These are phyloP conservation scores for Macroteleia sp. DNA, from an alignment of 2,888 invertebrate species.

Conservation along the genomic window DNA sequence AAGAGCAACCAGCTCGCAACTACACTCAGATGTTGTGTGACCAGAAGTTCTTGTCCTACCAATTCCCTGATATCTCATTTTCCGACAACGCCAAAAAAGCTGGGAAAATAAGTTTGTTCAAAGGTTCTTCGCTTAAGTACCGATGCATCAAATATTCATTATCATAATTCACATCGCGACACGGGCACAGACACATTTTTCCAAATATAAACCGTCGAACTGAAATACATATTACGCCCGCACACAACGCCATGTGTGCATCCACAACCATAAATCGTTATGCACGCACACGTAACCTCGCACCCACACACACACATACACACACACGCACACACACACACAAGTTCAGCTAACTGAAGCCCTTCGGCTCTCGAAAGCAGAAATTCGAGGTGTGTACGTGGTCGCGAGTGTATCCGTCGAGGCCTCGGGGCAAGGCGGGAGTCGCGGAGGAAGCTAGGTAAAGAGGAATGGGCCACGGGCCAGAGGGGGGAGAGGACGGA, in stretches of 20 bases:
- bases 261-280: not conserved
- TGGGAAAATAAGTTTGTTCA: constrained; percentile 44
- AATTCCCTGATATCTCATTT: not conserved
- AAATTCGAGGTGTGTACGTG: constrained; percentile 79
- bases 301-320: not conserved
- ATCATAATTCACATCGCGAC: constrained; percentile 57
- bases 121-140: constrained; percentile 29
- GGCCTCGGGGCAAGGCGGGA: constrained; percentile 50
- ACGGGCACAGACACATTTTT: constrained; percentile 45
- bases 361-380: constrained; percentile 74
- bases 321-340: constrained; percentile 16
- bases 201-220: constrained; percentile 49
- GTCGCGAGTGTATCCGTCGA: constrained; percentile 71
- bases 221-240: constrained; percentile 33
- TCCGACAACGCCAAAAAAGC: constrained; percentile 13
- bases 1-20: too few species aligned
- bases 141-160: constrained; percentile 56
- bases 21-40: too few species aligned
- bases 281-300: not conserved
- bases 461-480: constrained; percentile 33
- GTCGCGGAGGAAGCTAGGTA: constrained; percentile 36
- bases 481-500: too few species aligned
- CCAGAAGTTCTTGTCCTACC: too few species aligned
- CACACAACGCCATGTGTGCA: not conserved
- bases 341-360: constrained; percentile 46